Percentiles rank a stretch among this genome's conserved stretches.
These are phyloP conservation scores for Lasiurus borealis DNA, from an alignment of 2,113 vertebrate genomes.

Conservation along the genomic window DNA sequence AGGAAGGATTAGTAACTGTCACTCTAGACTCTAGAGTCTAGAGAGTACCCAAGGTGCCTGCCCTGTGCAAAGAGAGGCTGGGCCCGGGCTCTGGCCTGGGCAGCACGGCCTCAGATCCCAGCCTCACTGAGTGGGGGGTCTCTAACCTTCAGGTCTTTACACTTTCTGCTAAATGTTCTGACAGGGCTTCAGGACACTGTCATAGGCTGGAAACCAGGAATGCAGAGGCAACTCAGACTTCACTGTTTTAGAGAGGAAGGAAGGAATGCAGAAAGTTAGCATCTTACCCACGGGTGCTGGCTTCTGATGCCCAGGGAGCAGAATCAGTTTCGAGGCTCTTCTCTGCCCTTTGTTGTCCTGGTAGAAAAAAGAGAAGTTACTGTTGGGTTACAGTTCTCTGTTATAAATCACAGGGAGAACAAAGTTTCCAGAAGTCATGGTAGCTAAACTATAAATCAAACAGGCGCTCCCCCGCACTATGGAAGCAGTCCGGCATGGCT, in stretches of 20 bases:
- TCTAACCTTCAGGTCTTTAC: neutral
- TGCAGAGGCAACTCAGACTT: neutral
- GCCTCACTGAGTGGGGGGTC: neutral
- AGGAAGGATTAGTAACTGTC: neutral
- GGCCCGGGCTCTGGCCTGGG: neutral
- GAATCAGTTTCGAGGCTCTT: neutral
- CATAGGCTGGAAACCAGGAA: neutral
- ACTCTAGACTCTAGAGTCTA: neutral
- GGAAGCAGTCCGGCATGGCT: neutral
- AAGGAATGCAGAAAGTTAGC: neutral
- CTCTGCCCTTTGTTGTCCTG: neutral
- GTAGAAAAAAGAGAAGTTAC: constrained; percentile 1
- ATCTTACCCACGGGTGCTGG: neutral
- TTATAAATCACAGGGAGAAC: constrained; percentile 46
- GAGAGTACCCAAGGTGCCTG: neutral
- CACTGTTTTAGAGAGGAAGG: neutral
- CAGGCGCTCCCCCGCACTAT: neutral
- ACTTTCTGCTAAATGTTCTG: constrained; percentile 15
- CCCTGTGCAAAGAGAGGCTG: neutral
- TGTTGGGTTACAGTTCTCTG: neutral
- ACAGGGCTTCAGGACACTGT: neutral
- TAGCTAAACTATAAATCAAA: constrained; percentile 50
- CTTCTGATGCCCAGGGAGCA: neutral
- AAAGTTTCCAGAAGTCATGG: constrained; percentile 40
- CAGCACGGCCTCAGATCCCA: neutral